Evolutionary conservation across 2,888 invertebrate species (phyloP), one percentile per base, ranked within the genome.

Genomic region (Ormyrus rosae): DNA sequence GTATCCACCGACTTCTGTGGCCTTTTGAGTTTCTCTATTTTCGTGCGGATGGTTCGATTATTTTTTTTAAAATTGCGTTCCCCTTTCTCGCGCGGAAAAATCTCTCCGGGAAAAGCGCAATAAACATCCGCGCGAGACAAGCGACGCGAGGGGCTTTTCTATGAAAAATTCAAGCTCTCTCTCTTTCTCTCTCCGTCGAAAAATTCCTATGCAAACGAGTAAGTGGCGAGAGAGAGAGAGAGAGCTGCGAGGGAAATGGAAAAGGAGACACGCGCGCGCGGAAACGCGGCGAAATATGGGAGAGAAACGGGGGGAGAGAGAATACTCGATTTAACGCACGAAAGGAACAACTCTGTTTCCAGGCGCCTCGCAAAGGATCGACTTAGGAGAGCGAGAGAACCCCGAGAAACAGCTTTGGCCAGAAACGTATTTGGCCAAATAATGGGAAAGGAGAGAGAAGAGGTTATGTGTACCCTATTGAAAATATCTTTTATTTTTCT

Each of bases 91-190:
- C 19, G 19, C 19, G 19, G 19, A 19, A 75, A 71, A 80, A 80
- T 80, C 67, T 80, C 67, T 60, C 48, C 9, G 50, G n/a, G 55
- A 50, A 50, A 65, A 68, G 45, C 56, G 74, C 79, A 74, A 74
- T 74, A 79, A 79, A 79, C 79, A 74, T 79, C 79, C 74, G 73
- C 74, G 73, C 69, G 79, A 73, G 67, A 71, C 75, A 80, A 75
- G 80, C 80, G 75, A 75, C 75, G 67, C 75, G 67, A 51, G 51
- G 68, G 45, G 69, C 51, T 74, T 79, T 79, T 19, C 19, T 79
- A 79, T 79, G 79, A 80, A 80, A 80, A 75, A 80, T 80, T 80
- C 80, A 70, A 75, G 51, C 65, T 10, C 4, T 65, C 6, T 53
- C 9, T 61, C 51, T 50, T 51, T 53, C 46, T 60, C 65, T n/a